Evolutionary conservation across 1,140 invertebrate genomes (phyloP), one percentile per base, ranked within the genome.

Genomic region (Leucophenga varia): DNA sequence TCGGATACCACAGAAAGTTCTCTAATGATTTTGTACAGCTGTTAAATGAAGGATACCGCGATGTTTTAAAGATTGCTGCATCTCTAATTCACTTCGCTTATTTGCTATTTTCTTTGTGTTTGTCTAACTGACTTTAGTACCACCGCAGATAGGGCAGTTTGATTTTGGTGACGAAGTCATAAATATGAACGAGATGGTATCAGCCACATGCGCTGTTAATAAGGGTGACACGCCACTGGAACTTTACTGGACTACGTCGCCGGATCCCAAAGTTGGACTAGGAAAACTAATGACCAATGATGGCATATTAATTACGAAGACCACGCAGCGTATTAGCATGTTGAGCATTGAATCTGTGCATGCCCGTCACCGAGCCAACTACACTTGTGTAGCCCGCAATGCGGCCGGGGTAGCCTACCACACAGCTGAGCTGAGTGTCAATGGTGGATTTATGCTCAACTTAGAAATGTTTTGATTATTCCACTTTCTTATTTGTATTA

Each of bases 141-240:
- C 80, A 34, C 86, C 86, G 42, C 83, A 86, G 78, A 82, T 87
- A 56, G 76, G 80, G 47, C 84, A 84, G 28, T 87, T 88, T 63
- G 81, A 84, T 55, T 87, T 88, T 64, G 86, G 85, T 53, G 80
- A 83, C 18, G 85, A 88, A 51, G 78, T 81, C 21, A 81, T 86
- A 14, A 87, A 88, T 65, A 83, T 84, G 46, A 86, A 86, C 32
- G 86, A 88, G 50, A 82, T 80, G 72, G 83, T 82, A 21, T 86
- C 82, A 19, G 79, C 89, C 35, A 82, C 84, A 17, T 97, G 93
- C 77, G 85, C 87, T 22, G 85, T 95, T 7, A 84, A 85, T 55
- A 93, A 93, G 74, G 91, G 91, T 30, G 91, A 94, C 73, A 81
- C 85, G 48, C 91, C 91, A 0, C 78, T 93, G 49, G 84, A 85